These are phyloP conservation scores for Microctonus aethiopoides DNA, from an alignment of 2,888 invertebrate species.

Conservation along the genomic window DNA sequence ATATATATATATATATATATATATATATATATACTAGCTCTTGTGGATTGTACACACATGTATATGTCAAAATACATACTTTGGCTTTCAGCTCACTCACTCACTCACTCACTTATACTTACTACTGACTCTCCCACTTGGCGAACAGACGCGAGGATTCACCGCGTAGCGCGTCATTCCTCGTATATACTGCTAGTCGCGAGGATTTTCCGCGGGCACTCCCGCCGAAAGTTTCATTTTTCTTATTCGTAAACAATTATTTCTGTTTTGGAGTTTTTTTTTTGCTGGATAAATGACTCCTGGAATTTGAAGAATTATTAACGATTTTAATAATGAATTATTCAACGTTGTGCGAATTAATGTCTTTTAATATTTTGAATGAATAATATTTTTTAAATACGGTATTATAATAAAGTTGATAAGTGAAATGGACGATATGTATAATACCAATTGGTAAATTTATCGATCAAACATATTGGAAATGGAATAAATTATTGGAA, in stretches of 20 bases:
- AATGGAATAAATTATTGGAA: not conserved
- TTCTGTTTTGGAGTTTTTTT: no score
- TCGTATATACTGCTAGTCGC: conserved; percentile 12
- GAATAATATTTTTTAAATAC: no score
- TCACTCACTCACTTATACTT: conserved; percentile 12
- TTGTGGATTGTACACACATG: not conserved
- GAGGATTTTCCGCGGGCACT: conserved; percentile 16
- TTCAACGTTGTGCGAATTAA: no score
- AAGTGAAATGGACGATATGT: not conserved
- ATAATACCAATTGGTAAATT: not conserved
- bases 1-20: not conserved
- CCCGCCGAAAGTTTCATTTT: conserved; percentile 1
- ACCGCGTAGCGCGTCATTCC: conserved; percentile 18
- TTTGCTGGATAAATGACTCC: no score
- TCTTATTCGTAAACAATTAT: no score
- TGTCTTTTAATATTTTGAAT: no score
- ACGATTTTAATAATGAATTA: no score
- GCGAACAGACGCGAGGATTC: conserved; percentile 18
- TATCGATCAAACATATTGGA: conserved; percentile 7
- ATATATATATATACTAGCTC: not conserved
- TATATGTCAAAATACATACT: not conserved
- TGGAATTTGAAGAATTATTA: no score
- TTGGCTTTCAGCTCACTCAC: not conserved
- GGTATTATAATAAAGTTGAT: not conserved
- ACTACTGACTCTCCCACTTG: conserved; percentile 24